Evolutionary conservation across 1,140 invertebrate species (phyloP).

Genomic region (Wasmannia auropunctata): DNA sequence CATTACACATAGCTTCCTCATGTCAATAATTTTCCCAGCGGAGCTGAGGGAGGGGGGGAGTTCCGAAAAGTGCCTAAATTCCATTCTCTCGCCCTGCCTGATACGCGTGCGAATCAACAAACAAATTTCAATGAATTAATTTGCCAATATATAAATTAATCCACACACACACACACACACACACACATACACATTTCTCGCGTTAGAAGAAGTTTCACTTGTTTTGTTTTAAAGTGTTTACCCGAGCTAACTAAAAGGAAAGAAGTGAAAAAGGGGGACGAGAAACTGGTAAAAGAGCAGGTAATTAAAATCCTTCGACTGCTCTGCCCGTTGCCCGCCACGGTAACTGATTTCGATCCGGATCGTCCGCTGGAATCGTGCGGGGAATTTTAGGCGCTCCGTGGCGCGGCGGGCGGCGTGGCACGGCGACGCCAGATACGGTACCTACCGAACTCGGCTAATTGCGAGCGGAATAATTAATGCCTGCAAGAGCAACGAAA

Average conservation of each 20-base stretch:
- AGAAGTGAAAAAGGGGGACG: neutral
- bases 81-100: neutral
- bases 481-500: conserved; percentile 57
- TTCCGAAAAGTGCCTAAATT: neutral
- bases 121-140: neutral
- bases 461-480: conserved; percentile 67
- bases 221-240: conserved; percentile 2
- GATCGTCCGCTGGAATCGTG: conserved; percentile 37
- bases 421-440: conserved; percentile 41
- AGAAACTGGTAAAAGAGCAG: neutral
- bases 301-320: conserved; percentile 32
- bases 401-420: no score
- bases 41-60: no score
- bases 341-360: conserved; percentile 62
- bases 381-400: conserved; percentile 54
- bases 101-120: neutral
- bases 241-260: neutral
- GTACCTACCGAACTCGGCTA: conserved; percentile 59
- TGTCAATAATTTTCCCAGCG: neutral
- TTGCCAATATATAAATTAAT: no score
- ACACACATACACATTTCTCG: no score
- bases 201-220: neutral
- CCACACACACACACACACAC: no score
- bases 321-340: neutral
- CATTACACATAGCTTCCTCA: neutral